Evolutionary conservation across 2,797 vertebrate species (phyloP).

Genomic region (Gila robusta): DNA sequence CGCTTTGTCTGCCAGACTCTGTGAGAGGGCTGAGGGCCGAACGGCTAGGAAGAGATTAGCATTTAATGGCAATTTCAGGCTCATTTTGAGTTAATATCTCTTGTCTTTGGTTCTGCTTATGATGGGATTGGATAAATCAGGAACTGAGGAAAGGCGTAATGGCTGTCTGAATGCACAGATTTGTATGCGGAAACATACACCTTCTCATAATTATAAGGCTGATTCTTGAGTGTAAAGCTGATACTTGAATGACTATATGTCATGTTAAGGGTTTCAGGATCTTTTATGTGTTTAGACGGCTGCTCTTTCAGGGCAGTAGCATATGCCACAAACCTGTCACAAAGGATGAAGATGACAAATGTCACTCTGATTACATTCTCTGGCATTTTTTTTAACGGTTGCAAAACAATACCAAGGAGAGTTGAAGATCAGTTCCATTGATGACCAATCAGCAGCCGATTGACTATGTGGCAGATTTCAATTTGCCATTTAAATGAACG

Average conservation of each 20-base stretch:
- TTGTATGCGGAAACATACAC: slow-evolving; percentile 54
- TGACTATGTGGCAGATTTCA: neutral
- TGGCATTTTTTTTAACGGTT: neutral
- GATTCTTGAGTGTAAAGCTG: neutral
- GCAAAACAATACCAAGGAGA: neutral
- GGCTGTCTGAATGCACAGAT: slow-evolving; percentile 50
- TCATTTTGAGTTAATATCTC: slow-evolving; percentile 64
- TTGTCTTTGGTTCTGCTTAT: slow-evolving; percentile 63
- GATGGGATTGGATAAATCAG: slow-evolving; percentile 62
- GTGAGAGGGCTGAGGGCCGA: slow-evolving; percentile 48
- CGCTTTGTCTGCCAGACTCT: slow-evolving; percentile 51
- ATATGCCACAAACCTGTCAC: slow-evolving; percentile 1
- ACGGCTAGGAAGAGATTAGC: slow-evolving; percentile 63
- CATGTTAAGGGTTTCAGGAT: neutral
- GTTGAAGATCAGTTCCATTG: neutral
- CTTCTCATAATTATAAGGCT: neutral
- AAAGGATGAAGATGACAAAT: slow-evolving; percentile 21
- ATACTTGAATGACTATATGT: slow-evolving; percentile 1
- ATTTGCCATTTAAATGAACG: neutral
- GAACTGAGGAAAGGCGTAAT: slow-evolving; percentile 50
- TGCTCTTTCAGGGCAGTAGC: slow-evolving; percentile 3
- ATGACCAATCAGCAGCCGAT: neutral
- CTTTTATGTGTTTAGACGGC: slow-evolving; percentile 8
- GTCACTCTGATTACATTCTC: slow-evolving; percentile 35
- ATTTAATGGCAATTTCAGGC: slow-evolving; percentile 69